Evolutionary conservation across 2,888 invertebrate species (phyloP).

Genomic region (Boloria euphrosyne): DNA sequence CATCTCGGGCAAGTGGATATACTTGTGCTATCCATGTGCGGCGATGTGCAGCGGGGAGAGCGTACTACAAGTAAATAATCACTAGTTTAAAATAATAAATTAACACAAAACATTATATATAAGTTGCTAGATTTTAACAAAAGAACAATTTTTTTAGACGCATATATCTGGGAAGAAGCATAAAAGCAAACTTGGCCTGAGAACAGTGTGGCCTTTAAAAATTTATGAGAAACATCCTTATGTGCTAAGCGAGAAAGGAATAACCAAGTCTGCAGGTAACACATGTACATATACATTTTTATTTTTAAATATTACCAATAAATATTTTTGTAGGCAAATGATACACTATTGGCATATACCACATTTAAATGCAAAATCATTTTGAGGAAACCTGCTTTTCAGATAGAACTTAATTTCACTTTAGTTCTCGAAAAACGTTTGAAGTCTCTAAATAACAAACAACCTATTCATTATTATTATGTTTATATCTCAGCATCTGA

Average conservation of each 20-base stretch:
- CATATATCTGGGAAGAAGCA: slow-evolving; percentile 79
- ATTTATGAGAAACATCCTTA: slow-evolving; percentile 69
- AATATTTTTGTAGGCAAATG: too few relatives aligned
- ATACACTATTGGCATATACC: too few relatives aligned
- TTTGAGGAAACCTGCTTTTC: too few relatives aligned
- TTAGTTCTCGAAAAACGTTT: too few relatives aligned
- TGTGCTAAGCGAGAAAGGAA: slow-evolving; percentile 46
- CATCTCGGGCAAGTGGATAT: slow-evolving; percentile 71
- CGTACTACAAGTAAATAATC: slow-evolving; percentile 64
- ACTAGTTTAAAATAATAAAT: not conserved
- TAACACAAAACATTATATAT: not conserved
- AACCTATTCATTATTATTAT: not conserved
- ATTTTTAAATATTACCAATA: slow-evolving; percentile 2
- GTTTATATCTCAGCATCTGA: slow-evolving; percentile 48
- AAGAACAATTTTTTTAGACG: slow-evolving; percentile 53
- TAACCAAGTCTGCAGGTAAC: slow-evolving; percentile 42
- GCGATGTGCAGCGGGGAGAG: slow-evolving; percentile 74
- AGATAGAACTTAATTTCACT: too few relatives aligned
- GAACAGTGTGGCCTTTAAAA: slow-evolving; percentile 59
- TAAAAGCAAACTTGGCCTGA: slow-evolving; percentile 60
- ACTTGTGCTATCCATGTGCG: slow-evolving; percentile 79
- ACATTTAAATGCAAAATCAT: too few relatives aligned
- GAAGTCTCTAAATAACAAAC: too few relatives aligned
- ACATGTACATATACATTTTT: not conserved
- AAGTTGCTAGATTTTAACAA: not conserved